These are phyloP conservation scores for Oryzias curvinotus DNA, from an alignment of 2,113 vertebrate genomes.

Conservation along the genomic window DNA sequence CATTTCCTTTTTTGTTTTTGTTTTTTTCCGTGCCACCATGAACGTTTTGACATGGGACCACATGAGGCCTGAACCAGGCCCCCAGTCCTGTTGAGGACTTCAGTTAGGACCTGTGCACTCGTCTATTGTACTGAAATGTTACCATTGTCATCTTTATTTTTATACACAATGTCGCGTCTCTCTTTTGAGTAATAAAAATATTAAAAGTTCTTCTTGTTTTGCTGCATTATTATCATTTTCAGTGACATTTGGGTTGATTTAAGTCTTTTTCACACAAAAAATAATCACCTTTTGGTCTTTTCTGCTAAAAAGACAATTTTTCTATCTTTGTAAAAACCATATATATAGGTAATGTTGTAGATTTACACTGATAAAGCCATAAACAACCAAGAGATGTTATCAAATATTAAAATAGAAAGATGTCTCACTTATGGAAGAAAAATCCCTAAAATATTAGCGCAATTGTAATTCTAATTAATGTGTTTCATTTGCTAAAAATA, in stretches of 20 bases:
- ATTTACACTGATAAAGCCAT: not conserved
- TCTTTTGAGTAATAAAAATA: conserved; percentile 17
- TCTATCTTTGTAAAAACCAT: no score
- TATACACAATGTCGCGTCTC: conserved; percentile 27
- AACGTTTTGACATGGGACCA: conserved; percentile 15
- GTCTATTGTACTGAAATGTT: conserved; percentile 8
- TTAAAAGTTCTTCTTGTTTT: no score
- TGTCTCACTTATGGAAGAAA: conserved; percentile 12
- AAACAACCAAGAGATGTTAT: not conserved
- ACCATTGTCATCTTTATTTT: conserved; percentile 41
- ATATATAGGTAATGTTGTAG: no score
- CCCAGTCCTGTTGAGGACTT: conserved; percentile 4
- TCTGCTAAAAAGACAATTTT: no score
- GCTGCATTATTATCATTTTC: no score
- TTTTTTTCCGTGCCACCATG: conserved; percentile 41
- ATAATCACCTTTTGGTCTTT: no score
- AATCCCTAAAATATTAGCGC: not conserved
- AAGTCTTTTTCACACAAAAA: no score
- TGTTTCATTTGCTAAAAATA: no score
- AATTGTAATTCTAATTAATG: no score
- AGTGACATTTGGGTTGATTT: no score
- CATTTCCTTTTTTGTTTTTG: not conserved
- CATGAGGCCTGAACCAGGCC: not conserved
- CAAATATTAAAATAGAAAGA: not conserved
- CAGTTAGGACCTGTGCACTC: conserved; percentile 10